Evolutionary conservation across 2,113 vertebrate genomes (phyloP), one percentile per base, ranked within the genome.

Genomic region (Epinephelus lanceolatus): DNA sequence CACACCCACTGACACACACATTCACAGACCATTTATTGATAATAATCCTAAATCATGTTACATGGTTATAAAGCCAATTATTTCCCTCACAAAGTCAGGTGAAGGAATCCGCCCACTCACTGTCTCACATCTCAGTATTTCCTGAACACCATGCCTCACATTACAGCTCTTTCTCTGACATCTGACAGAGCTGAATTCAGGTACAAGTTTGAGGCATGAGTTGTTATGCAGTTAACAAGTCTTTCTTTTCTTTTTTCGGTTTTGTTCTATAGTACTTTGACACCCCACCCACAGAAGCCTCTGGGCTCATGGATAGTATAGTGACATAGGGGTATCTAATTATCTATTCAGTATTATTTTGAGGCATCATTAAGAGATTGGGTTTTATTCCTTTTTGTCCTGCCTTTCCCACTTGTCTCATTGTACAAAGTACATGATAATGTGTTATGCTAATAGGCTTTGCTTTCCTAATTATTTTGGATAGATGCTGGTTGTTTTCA

Each of bases 191-290:
- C 40, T 56, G 25, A 55, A 49, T 60, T 71, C 67, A 74, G 49
- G 60, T 82, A 60, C 55, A 27, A 60, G 67, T 78, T 45, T 80
- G 18, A 83, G 11, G 23, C 51, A 55, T 69, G 15, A 75, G 68
- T 63, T 74, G 21, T 76, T 85, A 78, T 62, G 78, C 61, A 85
- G 78, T 71, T 86, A 80, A 57, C 47, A 55, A 25, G n/a, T 65
- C 4, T 4, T 13, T 37, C 33, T 7, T 49, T 49, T 51, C 5
- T 19, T 51, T 18, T 73, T 72, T 75, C 75, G 21, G 4, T 51
- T 78, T 81, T 76, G 30, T 84, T 81, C 76, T 70, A 5, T 15
- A 19, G 57, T 19, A 17, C 66, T 57, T 67, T 77, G 67, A 68
- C 53, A 40, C 30, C 63, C 62, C 21, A 62, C 30, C 72, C 25